Evolutionary conservation across 1,140 invertebrate species (phyloP).

Genomic region (Zaprionus davidi): DNA sequence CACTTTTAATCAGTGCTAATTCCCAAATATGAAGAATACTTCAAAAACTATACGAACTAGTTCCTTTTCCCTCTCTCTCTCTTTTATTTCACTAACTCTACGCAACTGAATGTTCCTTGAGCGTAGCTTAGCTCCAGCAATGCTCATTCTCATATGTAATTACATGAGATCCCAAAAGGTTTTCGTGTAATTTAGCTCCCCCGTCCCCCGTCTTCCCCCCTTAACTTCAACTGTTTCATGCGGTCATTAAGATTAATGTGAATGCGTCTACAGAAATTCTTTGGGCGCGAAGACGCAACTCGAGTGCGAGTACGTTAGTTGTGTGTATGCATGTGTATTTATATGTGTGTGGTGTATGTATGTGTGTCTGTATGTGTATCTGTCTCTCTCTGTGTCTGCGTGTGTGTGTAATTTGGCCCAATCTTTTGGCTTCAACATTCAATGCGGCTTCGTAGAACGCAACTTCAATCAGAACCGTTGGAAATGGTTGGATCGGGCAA

Average conservation of each 20-base stretch:
- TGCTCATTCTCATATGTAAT: neutral
- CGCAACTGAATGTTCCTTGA: neutral
- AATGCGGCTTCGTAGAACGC: neutral
- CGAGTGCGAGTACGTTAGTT: neutral
- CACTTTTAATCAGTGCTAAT: too few species aligned
- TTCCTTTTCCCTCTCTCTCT: neutral
- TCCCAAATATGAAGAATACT: too few species aligned
- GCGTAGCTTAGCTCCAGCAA: neutral
- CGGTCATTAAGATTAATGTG: conserved; percentile 10
- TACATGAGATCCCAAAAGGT: neutral
- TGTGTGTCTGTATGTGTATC: too few species aligned
- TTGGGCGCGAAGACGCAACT: conserved; percentile 4
- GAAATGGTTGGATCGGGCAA: conserved; percentile 53
- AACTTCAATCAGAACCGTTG: conserved; percentile 51
- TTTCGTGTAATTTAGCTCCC: neutral
- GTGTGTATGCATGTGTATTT: too few species aligned
- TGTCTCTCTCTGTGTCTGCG: too few species aligned
- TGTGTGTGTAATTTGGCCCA: conserved; percentile 64
- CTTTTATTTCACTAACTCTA: neutral
- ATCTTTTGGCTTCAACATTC: conserved; percentile 23
- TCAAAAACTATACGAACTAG: neutral
- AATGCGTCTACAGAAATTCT: conserved; percentile 3
- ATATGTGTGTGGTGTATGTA: accelerated
- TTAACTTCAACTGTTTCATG: neutral
- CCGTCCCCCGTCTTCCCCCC: neutral